Base-by-base conservation (phyloP, 2,888 invertebrate genomes). In the Anagyrus pseudococci region DNA sequence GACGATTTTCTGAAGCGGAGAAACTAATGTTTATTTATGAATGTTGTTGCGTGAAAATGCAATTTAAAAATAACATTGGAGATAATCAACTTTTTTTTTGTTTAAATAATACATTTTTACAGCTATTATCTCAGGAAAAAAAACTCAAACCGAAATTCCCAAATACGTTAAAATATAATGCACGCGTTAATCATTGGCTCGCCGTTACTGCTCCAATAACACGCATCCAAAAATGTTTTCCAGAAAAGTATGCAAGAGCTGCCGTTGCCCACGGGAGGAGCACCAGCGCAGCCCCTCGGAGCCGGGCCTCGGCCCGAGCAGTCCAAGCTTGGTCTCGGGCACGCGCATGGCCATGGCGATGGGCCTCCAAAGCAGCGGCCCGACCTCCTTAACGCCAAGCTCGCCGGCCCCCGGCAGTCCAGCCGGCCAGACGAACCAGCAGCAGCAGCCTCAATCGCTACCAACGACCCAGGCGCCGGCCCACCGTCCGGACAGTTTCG, bases 241-340 rank as follows among this genome's bases (percentile, higher is more conserved):
- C 87, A 92, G 92, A 78, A 91, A 92, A 72, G 90, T 92, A 77
- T 92, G 92, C 84, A 87, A 91, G 66, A 91, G 91, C 84, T 92
- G 92, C 85, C 90, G 90, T 81, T 88, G 88, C 80, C 85, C 87
- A 10, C 84, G 80, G 48, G 80, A 80, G 71, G 79, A 79, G 64
- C 80, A 87, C 75, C 80, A 79, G 67, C 76, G 79, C 33, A 67
- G 68, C 46, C 70, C 73, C 49, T 69, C 74, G 70, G 79, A 76
- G 58, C 73, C 64, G 71, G 75, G 76, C 57, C 70, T 75, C 61
- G 75, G 61, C 68, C 77, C 60, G 77, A 75, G 80, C 73, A 78
- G 73, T 81, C 81, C 71, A 75, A 75, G 47, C 22, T 22, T 54
- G 33, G 58, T 29, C 19, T 23, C 63, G 8, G 58, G 63, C 15